Conservation (phyloP, 2,113 vertebrate species). For the Sapajus apella region DNA sequence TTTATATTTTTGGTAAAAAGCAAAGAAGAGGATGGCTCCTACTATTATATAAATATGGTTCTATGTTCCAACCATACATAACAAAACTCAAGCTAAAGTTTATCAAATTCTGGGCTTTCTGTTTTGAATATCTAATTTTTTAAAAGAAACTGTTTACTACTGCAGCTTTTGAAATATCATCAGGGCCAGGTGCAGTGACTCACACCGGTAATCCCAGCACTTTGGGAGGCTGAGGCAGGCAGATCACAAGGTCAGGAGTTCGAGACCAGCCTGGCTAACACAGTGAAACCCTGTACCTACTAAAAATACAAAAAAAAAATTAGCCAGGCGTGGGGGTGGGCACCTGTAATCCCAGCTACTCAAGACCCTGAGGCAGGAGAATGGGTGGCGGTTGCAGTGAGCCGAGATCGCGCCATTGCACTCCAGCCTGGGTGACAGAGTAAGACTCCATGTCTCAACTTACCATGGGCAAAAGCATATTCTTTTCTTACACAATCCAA, state of each 20-base stretch:
- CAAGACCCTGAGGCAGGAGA: too few relatives aligned
- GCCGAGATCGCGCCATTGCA: too few relatives aligned
- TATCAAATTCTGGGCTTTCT: conserved; percentile 58
- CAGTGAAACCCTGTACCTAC: too few relatives aligned
- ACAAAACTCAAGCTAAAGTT: conserved; percentile 59
- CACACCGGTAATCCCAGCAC: too few relatives aligned
- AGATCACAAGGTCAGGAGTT: too few relatives aligned
- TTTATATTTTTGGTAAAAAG: conserved; percentile 77
- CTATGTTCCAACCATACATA: conserved; percentile 55
- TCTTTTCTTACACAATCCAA: conserved; percentile 71
- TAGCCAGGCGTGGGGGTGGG: too few relatives aligned
- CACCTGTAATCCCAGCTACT: too few relatives aligned
- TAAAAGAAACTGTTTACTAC: conserved; percentile 52
- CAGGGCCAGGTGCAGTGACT: not conserved
- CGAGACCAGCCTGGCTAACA: too few relatives aligned
- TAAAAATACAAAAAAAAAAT: too few relatives aligned
- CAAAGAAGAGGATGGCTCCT: conserved; percentile 59
- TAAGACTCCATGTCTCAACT: not conserved
- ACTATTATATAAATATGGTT: conserved; percentile 55
- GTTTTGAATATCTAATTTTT: conserved; percentile 58
- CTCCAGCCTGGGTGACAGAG: too few relatives aligned
- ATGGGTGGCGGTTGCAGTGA: too few relatives aligned
- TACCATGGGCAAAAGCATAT: conserved; percentile 67
- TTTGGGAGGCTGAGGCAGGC: too few relatives aligned
- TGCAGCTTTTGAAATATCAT: conserved; percentile 56